These are phyloP conservation scores for Acronicta psi DNA, from an alignment of 2,888 invertebrate genomes.

Conservation along the genomic window DNA sequence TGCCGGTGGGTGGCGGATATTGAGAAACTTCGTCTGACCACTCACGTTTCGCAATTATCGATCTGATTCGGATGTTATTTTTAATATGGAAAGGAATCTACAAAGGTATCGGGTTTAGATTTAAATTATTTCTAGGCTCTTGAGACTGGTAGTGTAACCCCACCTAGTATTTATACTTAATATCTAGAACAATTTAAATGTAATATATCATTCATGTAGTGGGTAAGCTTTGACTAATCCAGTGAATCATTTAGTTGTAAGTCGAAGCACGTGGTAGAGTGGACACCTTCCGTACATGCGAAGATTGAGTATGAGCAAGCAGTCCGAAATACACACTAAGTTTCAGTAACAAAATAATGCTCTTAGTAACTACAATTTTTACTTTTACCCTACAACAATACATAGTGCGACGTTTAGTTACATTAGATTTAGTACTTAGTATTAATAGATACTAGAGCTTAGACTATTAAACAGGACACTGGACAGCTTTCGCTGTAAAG, in stretches of 20 bases:
- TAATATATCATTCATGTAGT: constrained; percentile 36
- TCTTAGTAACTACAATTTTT: not conserved
- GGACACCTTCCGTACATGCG: constrained; percentile 36
- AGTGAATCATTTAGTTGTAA: constrained; percentile 64
- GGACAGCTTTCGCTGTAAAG: constrained; percentile 58
- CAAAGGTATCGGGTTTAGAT: not conserved
- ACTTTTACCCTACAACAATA: too few species aligned
- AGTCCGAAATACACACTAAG: constrained; percentile 18
- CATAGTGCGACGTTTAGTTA: too few species aligned
- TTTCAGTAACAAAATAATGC: not conserved
- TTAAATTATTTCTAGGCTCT: not conserved
- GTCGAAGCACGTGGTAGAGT: constrained; percentile 57
- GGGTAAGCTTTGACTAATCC: constrained; percentile 54
- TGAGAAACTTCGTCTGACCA: constrained; percentile 64
- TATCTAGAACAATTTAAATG: not conserved
- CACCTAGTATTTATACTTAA: constrained; percentile 2
- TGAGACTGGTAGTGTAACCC: not conserved
- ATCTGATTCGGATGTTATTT: constrained; percentile 61
- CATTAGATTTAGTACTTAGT: constrained; percentile 23
- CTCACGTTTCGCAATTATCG: constrained; percentile 72
- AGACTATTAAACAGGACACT: constrained; percentile 26
- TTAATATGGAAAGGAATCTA: constrained; percentile 21
- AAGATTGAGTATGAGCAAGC: constrained; percentile 17
- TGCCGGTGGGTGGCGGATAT: constrained; percentile 73
- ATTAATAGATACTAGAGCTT: constrained; percentile 41